Base-by-base conservation (phyloP, 2,113 vertebrate species). In the Willisornis vidua region DNA sequence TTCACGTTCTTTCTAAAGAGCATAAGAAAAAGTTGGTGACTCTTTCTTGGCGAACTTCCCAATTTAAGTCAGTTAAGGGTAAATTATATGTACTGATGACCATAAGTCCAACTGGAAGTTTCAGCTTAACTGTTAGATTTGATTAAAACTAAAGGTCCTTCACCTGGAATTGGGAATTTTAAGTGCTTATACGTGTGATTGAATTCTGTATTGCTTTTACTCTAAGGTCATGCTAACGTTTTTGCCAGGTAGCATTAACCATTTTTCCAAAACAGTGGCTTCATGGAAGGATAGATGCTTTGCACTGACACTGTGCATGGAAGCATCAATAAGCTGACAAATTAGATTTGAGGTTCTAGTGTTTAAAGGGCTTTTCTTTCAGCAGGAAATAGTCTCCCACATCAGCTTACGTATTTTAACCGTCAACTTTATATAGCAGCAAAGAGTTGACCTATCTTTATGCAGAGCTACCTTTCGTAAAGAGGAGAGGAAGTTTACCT, bases 341-440 rank as follows among this genome's bases (percentile, higher is more conserved):
- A 92, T 94, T 39, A 94, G 84, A 87, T 89, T 85, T 81, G 74
- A 92, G 77, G 83, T 92, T 94, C 62, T 82, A 16, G 49, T 91
- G 82, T 96, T 91, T 87, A 89, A 91, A 97, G 74, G 95, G 84
- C 81, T 95, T 97, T 97, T 84, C 89, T 92, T 96, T 76, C 57
- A 87, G 90, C 91, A 93, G 92, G 90, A 96, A 97, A 17, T 96
- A 93, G 92, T 95, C 87, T 96, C 65, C 85, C 57, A 87, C 75
- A 87, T 87, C 73, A 93, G 97, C 81, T 96, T 95, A 91, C 0
- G 20, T 82, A 92, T 96, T 96, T 71, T 95, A 95, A 93, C 90
- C 94, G 95, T 95, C 68, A 96, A 90, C 93, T 96, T 96, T 94
- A 85, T 95, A 95, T 96, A 96, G 92, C 84, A 94, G 63, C 2